phyloP scores from a whole-genome alignment of 2,113 vertebrate species.

The Rousettus leschenaultii region DNA sequence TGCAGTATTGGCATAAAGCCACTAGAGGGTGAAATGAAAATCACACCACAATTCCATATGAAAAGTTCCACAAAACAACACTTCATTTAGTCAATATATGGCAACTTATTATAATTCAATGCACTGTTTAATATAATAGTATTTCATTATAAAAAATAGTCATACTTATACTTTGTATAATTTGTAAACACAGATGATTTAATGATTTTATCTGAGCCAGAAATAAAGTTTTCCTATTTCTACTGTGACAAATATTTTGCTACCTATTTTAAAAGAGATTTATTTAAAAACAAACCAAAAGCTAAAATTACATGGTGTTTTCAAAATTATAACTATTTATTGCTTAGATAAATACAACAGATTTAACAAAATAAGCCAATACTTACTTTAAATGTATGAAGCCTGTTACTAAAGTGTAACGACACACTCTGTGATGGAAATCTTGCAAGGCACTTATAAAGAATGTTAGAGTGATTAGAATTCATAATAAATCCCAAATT shows the following conservation, averaged over 20 bases:
- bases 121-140: neutral
- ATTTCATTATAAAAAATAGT: slow-evolving; percentile 9
- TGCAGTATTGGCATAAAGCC: slow-evolving; percentile 34
- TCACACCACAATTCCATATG: neutral
- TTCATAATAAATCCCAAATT: neutral
- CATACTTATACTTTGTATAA: neutral
- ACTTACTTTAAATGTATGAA: neutral
- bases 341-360: neutral
- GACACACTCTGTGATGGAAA: neutral
- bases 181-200: slow-evolving; percentile 9
- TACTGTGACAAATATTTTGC: neutral
- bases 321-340: neutral
- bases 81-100: neutral
- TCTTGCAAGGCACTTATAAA: neutral
- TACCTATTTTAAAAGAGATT: neutral
- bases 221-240: neutral
- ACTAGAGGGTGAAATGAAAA: slow-evolving; percentile 60
- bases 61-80: neutral
- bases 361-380: neutral
- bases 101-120: neutral
- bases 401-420: neutral
- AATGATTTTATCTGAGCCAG: neutral
- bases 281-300: neutral
- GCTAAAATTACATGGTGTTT: neutral
- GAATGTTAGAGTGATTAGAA: neutral